Conservation (phyloP, 2,888 invertebrate genomes). For the Nudaria mundana region DNA sequence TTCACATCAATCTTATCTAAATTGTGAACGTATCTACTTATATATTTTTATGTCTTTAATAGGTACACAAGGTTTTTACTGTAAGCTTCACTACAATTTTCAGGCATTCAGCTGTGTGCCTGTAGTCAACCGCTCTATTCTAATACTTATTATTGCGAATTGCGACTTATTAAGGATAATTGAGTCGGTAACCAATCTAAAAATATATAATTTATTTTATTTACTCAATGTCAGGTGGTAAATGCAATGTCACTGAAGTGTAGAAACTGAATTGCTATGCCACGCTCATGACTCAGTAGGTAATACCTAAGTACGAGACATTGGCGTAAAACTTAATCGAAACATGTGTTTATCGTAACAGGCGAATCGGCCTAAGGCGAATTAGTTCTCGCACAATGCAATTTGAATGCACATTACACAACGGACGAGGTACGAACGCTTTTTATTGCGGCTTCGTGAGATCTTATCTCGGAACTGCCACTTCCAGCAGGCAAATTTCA, state of each 20-base stretch:
- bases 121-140: too few species aligned
- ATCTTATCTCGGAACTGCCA: constrained; percentile 80
- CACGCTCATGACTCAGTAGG: constrained; percentile 44
- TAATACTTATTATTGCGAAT: too few species aligned
- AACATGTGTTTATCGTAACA: constrained; percentile 80
- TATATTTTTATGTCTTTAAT: too few species aligned
- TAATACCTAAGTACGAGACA: constrained; percentile 55
- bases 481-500: constrained; percentile 81
- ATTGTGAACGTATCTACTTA: constrained; percentile 42
- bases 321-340: constrained; percentile 71
- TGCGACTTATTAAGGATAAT: too few species aligned
- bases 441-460: constrained; percentile 81
- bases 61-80: too few species aligned
- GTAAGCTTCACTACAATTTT: too few species aligned
- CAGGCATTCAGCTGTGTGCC: too few species aligned
- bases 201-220: too few species aligned
- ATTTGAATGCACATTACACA: constrained; percentile 82
- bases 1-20: constrained; percentile 59
- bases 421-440: constrained; percentile 78
- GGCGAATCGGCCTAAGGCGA: constrained; percentile 79
- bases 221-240: constrained; percentile 15
- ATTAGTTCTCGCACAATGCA: constrained; percentile 82
- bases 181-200: too few species aligned
- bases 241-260: constrained; percentile 18
- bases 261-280: constrained; percentile 38